phyloP scores from a whole-genome alignment of 2,113 vertebrate species.

The Pterophyllum scalare region DNA sequence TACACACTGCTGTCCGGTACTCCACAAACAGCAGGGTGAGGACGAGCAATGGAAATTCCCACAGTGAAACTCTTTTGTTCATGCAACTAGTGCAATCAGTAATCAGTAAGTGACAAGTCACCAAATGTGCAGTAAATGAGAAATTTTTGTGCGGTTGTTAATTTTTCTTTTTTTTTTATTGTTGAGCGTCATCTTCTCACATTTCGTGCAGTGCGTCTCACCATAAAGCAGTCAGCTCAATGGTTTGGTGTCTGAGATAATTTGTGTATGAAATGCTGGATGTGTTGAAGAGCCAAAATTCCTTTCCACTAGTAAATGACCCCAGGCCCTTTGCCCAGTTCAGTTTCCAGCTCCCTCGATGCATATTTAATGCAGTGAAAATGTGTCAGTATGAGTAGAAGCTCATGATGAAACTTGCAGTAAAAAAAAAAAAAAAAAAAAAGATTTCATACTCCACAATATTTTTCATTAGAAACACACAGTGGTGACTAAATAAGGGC shows the following conservation, averaged over 20 bases:
- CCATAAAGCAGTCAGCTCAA: slow-evolving; percentile 11
- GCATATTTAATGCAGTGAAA: slow-evolving; percentile 63
- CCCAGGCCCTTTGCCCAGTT: slow-evolving; percentile 62
- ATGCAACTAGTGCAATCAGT: not conserved
- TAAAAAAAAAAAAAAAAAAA: slow-evolving; percentile 19
- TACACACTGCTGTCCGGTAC: not conserved
- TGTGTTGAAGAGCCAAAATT: slow-evolving; percentile 73
- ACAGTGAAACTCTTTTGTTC: not conserved
- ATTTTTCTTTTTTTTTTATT: not conserved
- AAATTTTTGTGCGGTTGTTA: not conserved
- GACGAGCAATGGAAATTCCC: not conserved
- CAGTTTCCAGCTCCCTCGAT: slow-evolving; percentile 56
- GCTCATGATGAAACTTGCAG: slow-evolving; percentile 50
- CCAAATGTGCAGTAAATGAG: not conserved
- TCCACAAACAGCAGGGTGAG: not conserved
- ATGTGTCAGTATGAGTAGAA: slow-evolving; percentile 59
- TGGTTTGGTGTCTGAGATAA: slow-evolving; percentile 58
- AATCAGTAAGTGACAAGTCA: not conserved
- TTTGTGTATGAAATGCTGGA: slow-evolving; percentile 60
- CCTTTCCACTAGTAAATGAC: slow-evolving; percentile 78
- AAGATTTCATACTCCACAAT: slow-evolving; percentile 11
- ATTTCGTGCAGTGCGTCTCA: not conserved
- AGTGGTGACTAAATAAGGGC: slow-evolving; percentile 41
- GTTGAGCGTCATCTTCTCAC: not conserved
- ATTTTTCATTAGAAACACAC: slow-evolving; percentile 24